These are phyloP conservation scores for Suillia variegata DNA, from an alignment of 2,888 invertebrate genomes.

Conservation along the genomic window DNA sequence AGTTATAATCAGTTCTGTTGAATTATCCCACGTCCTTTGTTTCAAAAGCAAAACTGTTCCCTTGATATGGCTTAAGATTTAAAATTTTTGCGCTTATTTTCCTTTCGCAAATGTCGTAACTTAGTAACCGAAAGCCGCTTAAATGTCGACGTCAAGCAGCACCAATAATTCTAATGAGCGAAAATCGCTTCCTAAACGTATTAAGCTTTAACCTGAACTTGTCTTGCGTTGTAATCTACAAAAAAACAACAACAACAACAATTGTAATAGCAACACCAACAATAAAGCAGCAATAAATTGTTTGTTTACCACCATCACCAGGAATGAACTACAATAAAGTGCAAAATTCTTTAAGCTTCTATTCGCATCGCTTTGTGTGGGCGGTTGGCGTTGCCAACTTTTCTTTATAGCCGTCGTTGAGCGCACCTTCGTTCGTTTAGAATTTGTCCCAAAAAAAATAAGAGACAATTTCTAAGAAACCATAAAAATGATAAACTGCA, in stretches of 20 bases:
- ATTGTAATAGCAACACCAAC: background rate
- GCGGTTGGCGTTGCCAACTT: background rate
- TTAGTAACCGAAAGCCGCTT: background rate
- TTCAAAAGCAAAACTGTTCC: no score
- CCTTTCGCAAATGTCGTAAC: background rate
- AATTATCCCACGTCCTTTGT: background rate
- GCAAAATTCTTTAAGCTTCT: slow-evolving; percentile 2
- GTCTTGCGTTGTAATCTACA: slow-evolving; percentile 16
- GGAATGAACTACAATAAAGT: background rate
- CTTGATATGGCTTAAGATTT: background rate
- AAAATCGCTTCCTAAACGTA: slow-evolving; percentile 19
- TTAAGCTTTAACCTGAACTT: slow-evolving; percentile 22
- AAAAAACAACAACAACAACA: slow-evolving; percentile 8
- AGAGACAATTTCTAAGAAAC: slow-evolving; percentile 26
- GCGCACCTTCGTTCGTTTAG: background rate
- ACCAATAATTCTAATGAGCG: slow-evolving; percentile 9
- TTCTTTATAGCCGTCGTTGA: background rate
- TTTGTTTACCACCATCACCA: slow-evolving; percentile 9
- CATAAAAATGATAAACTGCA: slow-evolving; percentile 28
- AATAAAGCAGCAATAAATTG: slow-evolving; percentile 12
- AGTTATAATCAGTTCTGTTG: no score
- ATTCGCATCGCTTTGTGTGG: background rate
- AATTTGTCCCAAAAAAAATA: slow-evolving; percentile 13
- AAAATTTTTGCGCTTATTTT: background rate
- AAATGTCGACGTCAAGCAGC: background rate